Conservation (phyloP, 1,140 invertebrate species). For the Paracyclopina nana region DNA sequence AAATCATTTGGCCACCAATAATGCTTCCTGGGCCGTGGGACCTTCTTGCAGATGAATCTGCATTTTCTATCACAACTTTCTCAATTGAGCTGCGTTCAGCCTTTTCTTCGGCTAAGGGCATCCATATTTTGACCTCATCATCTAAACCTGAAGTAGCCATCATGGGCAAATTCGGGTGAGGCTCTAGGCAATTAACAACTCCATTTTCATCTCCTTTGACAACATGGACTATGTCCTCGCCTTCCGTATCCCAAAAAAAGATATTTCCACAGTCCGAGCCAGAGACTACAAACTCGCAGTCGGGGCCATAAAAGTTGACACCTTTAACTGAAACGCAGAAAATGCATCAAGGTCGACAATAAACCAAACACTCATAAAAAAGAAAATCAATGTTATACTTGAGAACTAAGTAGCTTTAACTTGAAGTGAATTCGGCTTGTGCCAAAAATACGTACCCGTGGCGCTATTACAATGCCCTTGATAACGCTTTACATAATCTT, state of each 20-base stretch:
- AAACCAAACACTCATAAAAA: neutral
- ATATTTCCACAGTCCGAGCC: constrained; percentile 90
- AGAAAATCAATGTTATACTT: constrained; percentile 1
- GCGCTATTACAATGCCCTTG: constrained; percentile 31
- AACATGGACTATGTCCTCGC: constrained; percentile 67
- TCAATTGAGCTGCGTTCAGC: no score
- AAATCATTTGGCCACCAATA: no score
- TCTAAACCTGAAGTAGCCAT: constrained; percentile 78
- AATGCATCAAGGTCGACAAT: constrained; percentile 2
- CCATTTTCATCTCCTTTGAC: constrained; percentile 53
- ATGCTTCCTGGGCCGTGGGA: no score
- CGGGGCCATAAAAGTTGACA: constrained; percentile 78
- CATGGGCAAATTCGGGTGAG: constrained; percentile 64
- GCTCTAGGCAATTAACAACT: constrained; percentile 76
- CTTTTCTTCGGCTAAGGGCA: no score
- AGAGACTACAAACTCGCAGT: constrained; percentile 70
- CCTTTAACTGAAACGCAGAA: constrained; percentile 50
- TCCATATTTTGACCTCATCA: constrained; percentile 80
- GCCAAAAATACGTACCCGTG: no score
- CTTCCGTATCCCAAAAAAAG: constrained; percentile 79
- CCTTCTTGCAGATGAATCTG: no score
- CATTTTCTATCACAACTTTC: no score
- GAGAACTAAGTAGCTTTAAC: no score
- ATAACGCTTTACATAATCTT: constrained; percentile 49
- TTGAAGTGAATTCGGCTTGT: no score